phyloP scores from a whole-genome alignment of 2,113 vertebrate species.

The Eulemur rufifrons region DNA sequence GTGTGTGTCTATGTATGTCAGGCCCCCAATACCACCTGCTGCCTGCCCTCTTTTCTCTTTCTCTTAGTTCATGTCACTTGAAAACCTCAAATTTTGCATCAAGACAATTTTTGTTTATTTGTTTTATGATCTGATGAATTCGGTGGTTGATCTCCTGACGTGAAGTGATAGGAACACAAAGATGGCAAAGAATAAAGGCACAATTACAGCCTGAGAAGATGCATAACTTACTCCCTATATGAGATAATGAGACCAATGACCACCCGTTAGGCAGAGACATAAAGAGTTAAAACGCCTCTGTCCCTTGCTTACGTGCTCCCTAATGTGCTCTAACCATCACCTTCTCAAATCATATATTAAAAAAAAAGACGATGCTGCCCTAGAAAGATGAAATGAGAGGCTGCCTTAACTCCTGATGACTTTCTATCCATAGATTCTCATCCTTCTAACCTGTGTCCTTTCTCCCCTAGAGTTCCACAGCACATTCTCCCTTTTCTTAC shows the following conservation, averaged over 20 bases:
- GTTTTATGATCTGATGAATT: neutral
- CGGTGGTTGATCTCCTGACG: neutral
- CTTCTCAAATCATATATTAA: neutral
- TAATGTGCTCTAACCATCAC: neutral
- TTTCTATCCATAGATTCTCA: neutral
- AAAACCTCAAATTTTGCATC: neutral
- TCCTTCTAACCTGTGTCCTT: neutral
- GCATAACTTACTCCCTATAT: neutral
- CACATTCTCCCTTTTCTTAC: neutral
- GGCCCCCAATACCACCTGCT: neutral
- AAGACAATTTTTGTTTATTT: neutral
- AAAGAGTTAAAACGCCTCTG: neutral
- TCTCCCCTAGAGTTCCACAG: neutral
- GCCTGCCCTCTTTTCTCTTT: neutral
- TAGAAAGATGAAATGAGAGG: neutral
- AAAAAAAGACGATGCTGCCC: neutral
- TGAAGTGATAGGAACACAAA: neutral
- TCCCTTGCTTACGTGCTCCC: neutral
- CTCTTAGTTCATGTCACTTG: neutral
- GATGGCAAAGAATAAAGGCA: neutral
- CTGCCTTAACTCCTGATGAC: neutral
- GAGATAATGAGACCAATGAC: neutral
- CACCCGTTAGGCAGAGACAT: neutral
- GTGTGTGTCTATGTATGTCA: neutral
- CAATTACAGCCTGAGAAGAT: neutral